These are phyloP conservation scores for Oriolus oriolus DNA, from an alignment of 2,113 vertebrate genomes.

Conservation along the genomic window DNA sequence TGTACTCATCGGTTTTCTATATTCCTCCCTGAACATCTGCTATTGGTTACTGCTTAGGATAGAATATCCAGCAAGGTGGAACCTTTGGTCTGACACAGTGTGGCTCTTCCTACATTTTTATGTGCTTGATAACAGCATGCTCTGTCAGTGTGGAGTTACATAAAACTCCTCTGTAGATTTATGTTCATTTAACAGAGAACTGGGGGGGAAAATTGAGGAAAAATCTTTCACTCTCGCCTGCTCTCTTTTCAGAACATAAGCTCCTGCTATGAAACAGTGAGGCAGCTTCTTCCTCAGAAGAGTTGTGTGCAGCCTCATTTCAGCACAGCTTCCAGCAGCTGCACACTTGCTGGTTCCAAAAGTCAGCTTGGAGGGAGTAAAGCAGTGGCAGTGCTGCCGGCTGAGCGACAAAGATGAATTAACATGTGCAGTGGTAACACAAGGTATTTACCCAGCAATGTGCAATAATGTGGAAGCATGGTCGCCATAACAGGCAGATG, in stretches of 20 bases:
- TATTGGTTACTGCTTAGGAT: neutral
- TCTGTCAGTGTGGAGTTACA: neutral
- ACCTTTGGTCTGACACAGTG: neutral
- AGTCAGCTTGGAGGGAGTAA: neutral
- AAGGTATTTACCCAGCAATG: neutral
- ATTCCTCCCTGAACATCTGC: neutral
- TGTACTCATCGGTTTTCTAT: neutral
- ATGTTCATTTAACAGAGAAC: neutral
- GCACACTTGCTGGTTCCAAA: neutral
- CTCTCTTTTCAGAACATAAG: neutral
- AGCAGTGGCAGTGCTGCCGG: neutral
- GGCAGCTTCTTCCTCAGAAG: neutral
- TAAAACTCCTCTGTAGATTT: neutral
- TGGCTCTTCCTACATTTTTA: neutral
- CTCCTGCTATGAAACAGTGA: neutral
- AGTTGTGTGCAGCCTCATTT: neutral
- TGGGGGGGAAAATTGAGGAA: neutral
- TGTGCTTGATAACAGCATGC: neutral
- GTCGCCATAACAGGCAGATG: neutral
- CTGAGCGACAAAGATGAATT: neutral
- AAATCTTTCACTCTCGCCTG: neutral
- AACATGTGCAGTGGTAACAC: neutral
- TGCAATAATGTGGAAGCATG: neutral
- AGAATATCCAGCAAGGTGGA: neutral
- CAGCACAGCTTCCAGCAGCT: neutral